Evolutionary conservation across 2,888 invertebrate species (phyloP).

Genomic region (Nephrocerus scutellatus): DNA sequence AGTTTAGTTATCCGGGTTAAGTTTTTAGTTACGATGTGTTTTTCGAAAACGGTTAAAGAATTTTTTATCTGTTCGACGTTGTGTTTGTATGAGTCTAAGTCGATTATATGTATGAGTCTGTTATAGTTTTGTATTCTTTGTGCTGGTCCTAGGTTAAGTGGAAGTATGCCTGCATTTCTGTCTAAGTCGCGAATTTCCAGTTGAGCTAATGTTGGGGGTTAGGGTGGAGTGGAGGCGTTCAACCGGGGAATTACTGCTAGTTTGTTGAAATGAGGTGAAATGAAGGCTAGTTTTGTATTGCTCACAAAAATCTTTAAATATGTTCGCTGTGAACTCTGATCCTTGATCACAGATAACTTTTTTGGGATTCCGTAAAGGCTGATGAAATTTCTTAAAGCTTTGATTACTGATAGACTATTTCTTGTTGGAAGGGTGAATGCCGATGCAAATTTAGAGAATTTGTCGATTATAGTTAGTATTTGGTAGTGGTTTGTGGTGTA

Average conservation of each 20-base stretch:
- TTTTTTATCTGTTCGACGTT: slow-evolving; percentile 1
- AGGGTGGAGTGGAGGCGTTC: slow-evolving; percentile 10
- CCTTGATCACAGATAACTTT: slow-evolving; percentile 10
- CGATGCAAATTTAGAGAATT: no score
- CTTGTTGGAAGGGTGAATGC: no score
- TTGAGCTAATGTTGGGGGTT: no score
- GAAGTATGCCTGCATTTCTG: no score
- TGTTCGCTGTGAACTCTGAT: slow-evolving; percentile 5
- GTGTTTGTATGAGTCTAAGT: slow-evolving; percentile 1
- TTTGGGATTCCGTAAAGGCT: no score
- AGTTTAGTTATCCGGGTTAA: background rate
- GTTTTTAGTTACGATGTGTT: background rate
- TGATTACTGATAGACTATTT: slow-evolving; percentile 5
- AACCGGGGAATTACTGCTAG: slow-evolving; percentile 9
- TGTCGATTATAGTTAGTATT: no score
- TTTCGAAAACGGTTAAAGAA: slow-evolving; percentile 1
- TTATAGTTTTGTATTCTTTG: background rate
- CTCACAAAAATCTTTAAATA: slow-evolving; percentile 10
- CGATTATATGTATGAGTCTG: slow-evolving; percentile 2
- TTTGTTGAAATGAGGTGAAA: slow-evolving; percentile 12
- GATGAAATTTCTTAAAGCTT: slow-evolving; percentile 1
- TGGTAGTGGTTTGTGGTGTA: no score
- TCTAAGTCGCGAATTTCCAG: no score
- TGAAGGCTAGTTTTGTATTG: slow-evolving; percentile 7
- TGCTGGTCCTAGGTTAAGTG: no score